A percentile compares a stretch with the other conserved stretches of the same genome.
phyloP scores from a whole-genome alignment of 2,113 vertebrate species.

The Menura novaehollandiae region DNA sequence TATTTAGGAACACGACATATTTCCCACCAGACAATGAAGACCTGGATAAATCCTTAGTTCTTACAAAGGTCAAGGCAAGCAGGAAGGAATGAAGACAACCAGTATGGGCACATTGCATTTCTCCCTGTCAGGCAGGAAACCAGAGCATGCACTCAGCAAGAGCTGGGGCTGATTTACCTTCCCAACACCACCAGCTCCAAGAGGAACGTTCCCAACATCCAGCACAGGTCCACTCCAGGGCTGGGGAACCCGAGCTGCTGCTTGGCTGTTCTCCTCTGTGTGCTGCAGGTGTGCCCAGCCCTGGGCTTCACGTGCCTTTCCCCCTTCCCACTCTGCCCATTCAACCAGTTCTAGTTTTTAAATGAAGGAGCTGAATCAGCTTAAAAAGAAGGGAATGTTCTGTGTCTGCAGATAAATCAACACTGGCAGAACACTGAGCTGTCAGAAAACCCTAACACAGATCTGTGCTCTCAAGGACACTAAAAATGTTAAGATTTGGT shows the following conservation, averaged over 20 bases:
- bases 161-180: neutral
- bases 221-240: neutral
- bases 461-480: neutral
- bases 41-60: neutral
- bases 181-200: neutral
- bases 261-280: neutral
- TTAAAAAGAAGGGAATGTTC: neutral
- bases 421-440: neutral
- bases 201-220: neutral
- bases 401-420: neutral
- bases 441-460: neutral
- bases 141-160: neutral
- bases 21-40: neutral
- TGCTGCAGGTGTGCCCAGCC: neutral
- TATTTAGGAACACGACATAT: neutral
- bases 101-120: neutral
- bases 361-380: neutral
- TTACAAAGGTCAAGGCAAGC: neutral
- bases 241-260: neutral
- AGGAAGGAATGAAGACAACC: neutral
- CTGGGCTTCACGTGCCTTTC: neutral
- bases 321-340: neutral
- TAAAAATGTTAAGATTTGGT: neutral
- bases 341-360: neutral
- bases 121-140: neutral